These are phyloP conservation scores for Cyanoramphus novaezelandiae DNA, from an alignment of 2,113 vertebrate genomes.

Conservation along the genomic window DNA sequence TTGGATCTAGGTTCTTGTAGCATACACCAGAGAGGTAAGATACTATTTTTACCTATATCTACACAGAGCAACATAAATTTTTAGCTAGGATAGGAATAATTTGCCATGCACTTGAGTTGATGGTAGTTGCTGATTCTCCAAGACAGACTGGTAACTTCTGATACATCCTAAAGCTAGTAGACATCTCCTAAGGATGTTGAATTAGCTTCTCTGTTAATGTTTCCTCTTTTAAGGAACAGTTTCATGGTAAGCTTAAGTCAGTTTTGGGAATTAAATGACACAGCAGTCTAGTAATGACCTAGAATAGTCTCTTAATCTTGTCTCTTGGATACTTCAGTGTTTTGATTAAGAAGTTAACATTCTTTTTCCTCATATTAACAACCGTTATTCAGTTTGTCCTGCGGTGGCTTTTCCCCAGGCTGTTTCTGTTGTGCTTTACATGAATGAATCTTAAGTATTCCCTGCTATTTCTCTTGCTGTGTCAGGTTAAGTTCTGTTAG, in stretches of 20 bases:
- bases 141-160: neutral
- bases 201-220: neutral
- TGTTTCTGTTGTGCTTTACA: neutral
- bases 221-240: neutral
- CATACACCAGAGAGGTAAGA: neutral
- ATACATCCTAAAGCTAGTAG: neutral
- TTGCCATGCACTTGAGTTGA: neutral
- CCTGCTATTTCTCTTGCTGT: neutral
- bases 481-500: neutral
- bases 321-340: neutral
- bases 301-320: neutral
- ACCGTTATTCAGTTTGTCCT: neutral
- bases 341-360: neutral
- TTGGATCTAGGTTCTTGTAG: neutral
- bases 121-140: neutral
- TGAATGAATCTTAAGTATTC: neutral
- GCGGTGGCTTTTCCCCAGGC: neutral
- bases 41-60: neutral
- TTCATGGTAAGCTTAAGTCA: neutral
- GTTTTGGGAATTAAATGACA: neutral
- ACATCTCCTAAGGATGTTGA: neutral
- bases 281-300: neutral
- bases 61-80: neutral
- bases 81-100: neutral
- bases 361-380: neutral